Percentiles rank a stretch among this genome's conserved stretches.
Conservation (phyloP, 2,113 vertebrate genomes). For the Phylloscopus trochiloides region DNA sequence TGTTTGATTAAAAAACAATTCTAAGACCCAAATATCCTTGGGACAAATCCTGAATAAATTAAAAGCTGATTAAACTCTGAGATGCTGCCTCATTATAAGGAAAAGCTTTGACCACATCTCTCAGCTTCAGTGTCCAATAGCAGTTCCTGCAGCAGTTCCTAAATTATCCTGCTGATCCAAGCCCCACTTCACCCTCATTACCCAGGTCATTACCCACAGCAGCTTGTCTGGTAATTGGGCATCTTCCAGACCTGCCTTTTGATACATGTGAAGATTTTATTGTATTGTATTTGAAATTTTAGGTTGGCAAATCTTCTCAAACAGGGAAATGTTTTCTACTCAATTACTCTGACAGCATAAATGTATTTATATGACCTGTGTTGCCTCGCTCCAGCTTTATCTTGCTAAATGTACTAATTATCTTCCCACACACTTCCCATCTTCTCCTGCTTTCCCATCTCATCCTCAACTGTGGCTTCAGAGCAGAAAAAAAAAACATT, state of each 20-base stretch:
- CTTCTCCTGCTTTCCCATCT: not conserved
- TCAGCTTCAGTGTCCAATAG: not conserved
- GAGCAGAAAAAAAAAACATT: not conserved
- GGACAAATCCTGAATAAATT: not conserved
- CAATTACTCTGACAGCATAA: not conserved
- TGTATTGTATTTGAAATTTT: not conserved
- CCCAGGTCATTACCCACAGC: not conserved
- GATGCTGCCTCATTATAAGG: not conserved
- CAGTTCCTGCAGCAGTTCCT: not conserved
- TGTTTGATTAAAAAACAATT: not conserved
- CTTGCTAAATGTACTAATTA: conserved; percentile 20
- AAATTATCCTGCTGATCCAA: not conserved
- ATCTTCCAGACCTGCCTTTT: not conserved
- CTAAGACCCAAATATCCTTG: not conserved
- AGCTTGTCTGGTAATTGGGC: not conserved
- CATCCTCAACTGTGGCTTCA: not conserved
- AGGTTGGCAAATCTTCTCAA: not conserved
- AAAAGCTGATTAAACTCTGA: not conserved
- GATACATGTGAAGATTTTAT: not conserved
- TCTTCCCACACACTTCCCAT: not conserved
- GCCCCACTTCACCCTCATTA: not conserved
- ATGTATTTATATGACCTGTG: not conserved
- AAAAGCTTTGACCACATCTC: not conserved
- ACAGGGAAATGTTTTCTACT: not conserved
- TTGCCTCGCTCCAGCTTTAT: not conserved